Evolutionary conservation across 2,888 invertebrate genomes (phyloP).

Genomic region (Endotricha flammealis): DNA sequence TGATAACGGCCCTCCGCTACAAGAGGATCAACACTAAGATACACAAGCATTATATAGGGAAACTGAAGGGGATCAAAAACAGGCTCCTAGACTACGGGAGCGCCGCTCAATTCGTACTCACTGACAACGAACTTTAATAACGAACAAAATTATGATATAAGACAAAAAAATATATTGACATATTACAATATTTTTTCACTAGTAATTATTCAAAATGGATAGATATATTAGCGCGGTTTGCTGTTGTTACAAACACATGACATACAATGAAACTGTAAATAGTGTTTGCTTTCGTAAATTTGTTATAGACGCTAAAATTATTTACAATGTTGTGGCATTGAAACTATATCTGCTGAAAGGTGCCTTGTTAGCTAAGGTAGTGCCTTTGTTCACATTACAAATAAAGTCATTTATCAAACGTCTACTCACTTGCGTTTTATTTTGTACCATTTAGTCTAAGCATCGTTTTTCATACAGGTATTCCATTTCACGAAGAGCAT

Average conservation of each 20-base stretch:
- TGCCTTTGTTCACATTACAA: conserved; percentile 63
- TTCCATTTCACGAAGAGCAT: no score
- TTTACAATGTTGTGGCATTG: conserved; percentile 56
- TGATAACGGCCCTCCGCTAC: conserved; percentile 84
- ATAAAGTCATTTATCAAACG: conserved; percentile 67
- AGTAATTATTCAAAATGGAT: conserved; percentile 38
- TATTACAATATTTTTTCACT: conserved; percentile 29
- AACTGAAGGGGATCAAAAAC: conserved; percentile 75
- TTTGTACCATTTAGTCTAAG: conserved; percentile 2
- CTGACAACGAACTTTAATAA: conserved; percentile 67
- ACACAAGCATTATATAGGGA: conserved; percentile 78
- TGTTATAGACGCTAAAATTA: conserved; percentile 55
- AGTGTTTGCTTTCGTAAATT: conserved; percentile 51
- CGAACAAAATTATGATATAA: conserved; percentile 53
- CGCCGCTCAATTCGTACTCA: conserved; percentile 78
- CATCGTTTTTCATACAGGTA: no score
- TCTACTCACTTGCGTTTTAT: no score
- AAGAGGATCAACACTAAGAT: conserved; percentile 76
- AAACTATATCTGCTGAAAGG: conserved; percentile 50
- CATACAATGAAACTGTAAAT: conserved; percentile 57
- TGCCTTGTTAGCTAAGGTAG: conserved; percentile 63
- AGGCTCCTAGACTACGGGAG: conserved; percentile 79
- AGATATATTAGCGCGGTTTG: conserved; percentile 35
- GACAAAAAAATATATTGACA: conserved; percentile 22
- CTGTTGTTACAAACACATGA: conserved; percentile 47